phyloP scores from a whole-genome alignment of 1,140 invertebrate species.

The Calliopsis andreniformis region DNA sequence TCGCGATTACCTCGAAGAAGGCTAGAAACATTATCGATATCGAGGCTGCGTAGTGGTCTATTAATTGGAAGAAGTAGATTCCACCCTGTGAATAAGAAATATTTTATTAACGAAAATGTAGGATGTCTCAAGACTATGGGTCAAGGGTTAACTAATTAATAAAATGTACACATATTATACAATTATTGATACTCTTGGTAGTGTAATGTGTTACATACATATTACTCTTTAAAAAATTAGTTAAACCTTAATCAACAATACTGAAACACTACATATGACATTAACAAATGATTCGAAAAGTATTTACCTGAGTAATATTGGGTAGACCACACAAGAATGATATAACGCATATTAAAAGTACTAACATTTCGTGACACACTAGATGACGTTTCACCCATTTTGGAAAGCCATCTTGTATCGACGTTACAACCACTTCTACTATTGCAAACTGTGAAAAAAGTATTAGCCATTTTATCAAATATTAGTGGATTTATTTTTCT shows the following conservation, averaged over 20 bases:
- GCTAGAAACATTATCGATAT: slow-evolving; percentile 95
- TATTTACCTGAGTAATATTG: slow-evolving; percentile 88
- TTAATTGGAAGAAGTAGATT: slow-evolving; percentile 95
- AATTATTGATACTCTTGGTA: too few relatives aligned
- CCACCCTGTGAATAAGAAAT: slow-evolving; percentile 85
- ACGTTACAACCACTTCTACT: slow-evolving; percentile 95
- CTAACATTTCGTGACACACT: slow-evolving; percentile 92
- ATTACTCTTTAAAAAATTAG: too few relatives aligned
- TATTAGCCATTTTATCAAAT: neutral
- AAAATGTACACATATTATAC: too few relatives aligned
- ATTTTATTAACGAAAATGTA: neutral
- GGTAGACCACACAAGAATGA: slow-evolving; percentile 92
- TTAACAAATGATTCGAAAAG: too few relatives aligned
- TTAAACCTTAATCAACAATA: too few relatives aligned
- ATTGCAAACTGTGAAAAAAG: slow-evolving; percentile 88
- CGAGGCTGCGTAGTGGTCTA: slow-evolving; percentile 95
- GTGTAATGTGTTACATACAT: too few relatives aligned
- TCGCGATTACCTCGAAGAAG: slow-evolving; percentile 94
- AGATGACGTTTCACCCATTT: slow-evolving; percentile 90
- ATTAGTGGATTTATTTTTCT: neutral
- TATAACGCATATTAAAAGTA: slow-evolving; percentile 90
- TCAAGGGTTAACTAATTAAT: too few relatives aligned
- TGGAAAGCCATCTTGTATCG: slow-evolving; percentile 94
- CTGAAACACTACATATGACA: too few relatives aligned
- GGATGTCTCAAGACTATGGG: too few relatives aligned